Evolutionary conservation across 2,797 vertebrate genomes (phyloP), one percentile per base, ranked within the genome.

Genomic region (Acomys russatus): DNA sequence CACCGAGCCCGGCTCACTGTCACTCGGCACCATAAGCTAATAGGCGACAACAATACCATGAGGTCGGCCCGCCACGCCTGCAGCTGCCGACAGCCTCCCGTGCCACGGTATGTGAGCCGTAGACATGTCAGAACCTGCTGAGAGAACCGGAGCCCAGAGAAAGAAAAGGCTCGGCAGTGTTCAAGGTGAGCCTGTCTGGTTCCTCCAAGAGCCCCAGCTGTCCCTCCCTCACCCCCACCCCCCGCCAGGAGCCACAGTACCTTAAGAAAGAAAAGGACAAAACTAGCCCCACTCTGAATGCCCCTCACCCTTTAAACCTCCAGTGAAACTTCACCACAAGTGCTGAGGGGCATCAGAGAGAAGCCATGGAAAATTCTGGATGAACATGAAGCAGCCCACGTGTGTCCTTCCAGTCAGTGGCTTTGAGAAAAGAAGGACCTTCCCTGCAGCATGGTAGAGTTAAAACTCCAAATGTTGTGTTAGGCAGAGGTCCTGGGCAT

Each of bases 1-100:
- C 91, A 66, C 71, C n/a, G 73, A 91, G 91, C 49, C 38, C 95
- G 88, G 96, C 71, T 98, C 86, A 79, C 92, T 77, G 91, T 96
- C 96, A 91, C 92, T 79, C 97, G 87, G 96, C 96, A 73, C n/a
- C 70, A 83, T 25, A 51, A 97, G 89, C 87, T 97, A 88, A 97
- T 35, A 95, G 95, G 95, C 3, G 0, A 84, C 92, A 91, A 86
- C 14, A n/a, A 79, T 59, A 91, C 83, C 30, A 1, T 38, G 25
- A 0, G 1, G 61, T 0, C 28, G 20, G n/a, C 90, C 92, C 33
- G 56, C 59, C 80, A 28, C 4, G 79, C 76, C 77, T 38, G 38
- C 28, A 44, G 88, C 92, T 0, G 0, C 66, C 38, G 22, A 61
- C 66, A 44, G 56, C 86, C 94, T 30, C 35, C 9, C 89, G 73